Base-by-base conservation (phyloP, 2,113 vertebrate genomes). In the Anhinga anhinga region DNA sequence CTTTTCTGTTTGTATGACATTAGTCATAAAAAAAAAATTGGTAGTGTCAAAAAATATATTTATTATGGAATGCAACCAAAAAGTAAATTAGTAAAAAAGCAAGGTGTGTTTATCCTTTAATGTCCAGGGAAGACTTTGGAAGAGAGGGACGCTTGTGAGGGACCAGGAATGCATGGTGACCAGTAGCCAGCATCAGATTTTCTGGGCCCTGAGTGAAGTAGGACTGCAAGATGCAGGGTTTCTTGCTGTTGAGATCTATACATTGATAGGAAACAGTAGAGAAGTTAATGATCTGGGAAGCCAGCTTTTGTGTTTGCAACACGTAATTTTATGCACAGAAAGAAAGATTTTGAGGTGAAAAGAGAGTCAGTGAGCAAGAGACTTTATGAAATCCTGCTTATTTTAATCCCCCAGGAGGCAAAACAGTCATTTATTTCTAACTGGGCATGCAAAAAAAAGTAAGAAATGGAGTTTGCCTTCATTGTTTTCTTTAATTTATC, bases 351-450 rank as follows among this genome's bases (percentile, higher is more conserved):
- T 92, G 70, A 86, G 61, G 82, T 91, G 76, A 86, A 95, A 90
- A 84, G 59, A 86, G n/a, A 74, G 38, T 86, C 73, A 87, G 72
- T 79, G 70, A 96, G 70, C 59, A 82, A 65, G 38, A 82, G 40
- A 85, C 71, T 95, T 97, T 95, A 92, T 93, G 55, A 92, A 97
- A 95, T 96, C 91, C 86, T 91, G 61, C 74, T 96, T 88, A 95
- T 95, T 97, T 97, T 96, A 96, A 97, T 98, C 62, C 94, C 85
- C 44, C 88, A 90, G 90, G 82, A 95, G 73, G 86, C 53, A 92
- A 97, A 95, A 84, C 69, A 92, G 76, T 97, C 27, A 93, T 88
- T 96, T 95, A 91, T 96, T 96, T 96, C 96, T 94, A 96, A 93
- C 93, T 82, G 71, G 78, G 93, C 67, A 88, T 1, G 11, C 73